Percentiles rank a stretch among this genome's conserved stretches.
Conservation (phyloP, 1,140 invertebrate genomes). For the Bathynomus jamesi region DNA sequence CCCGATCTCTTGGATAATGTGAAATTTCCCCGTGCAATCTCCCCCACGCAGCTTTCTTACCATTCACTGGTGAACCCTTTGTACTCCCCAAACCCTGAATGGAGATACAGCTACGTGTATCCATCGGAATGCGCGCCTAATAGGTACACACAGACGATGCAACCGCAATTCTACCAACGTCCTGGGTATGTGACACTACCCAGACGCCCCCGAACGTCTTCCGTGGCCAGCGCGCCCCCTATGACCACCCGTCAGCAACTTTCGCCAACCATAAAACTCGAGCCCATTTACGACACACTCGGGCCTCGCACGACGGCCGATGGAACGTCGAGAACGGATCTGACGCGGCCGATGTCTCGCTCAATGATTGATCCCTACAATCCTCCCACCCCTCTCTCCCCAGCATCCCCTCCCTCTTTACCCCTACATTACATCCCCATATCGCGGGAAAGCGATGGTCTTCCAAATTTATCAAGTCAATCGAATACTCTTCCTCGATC, state of each 20-base stretch:
- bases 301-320: slow-evolving; percentile 77
- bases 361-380: slow-evolving; percentile 20
- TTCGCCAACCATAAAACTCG: slow-evolving; percentile 38
- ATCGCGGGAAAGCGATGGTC: slow-evolving; percentile 12
- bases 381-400: slow-evolving; percentile 14
- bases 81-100: slow-evolving; percentile 18
- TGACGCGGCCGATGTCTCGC: slow-evolving; percentile 43
- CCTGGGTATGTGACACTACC: slow-evolving; percentile 53
- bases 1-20: slow-evolving; percentile 72
- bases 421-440: slow-evolving; percentile 37
- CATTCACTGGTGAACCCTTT: slow-evolving; percentile 20
- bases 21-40: slow-evolving; percentile 54
- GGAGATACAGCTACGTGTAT: slow-evolving; percentile 24
- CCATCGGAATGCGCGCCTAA: slow-evolving; percentile 19
- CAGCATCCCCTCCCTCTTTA: slow-evolving; percentile 21
- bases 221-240: slow-evolving; percentile 52
- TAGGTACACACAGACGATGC: slow-evolving; percentile 39
- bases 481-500: slow-evolving; percentile 27
- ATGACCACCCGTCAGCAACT: slow-evolving; percentile 5
- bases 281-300: slow-evolving; percentile 82
- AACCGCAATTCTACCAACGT: slow-evolving; percentile 64
- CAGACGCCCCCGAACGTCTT: slow-evolving; percentile 65
- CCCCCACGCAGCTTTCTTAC: slow-evolving; percentile 30
- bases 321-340: slow-evolving; percentile 71
- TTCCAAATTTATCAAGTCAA: slow-evolving; percentile 7